These are phyloP conservation scores for Meandrina meandrites DNA, from an alignment of 92 coral and sea anemone genomes.

Conservation along the genomic window DNA sequence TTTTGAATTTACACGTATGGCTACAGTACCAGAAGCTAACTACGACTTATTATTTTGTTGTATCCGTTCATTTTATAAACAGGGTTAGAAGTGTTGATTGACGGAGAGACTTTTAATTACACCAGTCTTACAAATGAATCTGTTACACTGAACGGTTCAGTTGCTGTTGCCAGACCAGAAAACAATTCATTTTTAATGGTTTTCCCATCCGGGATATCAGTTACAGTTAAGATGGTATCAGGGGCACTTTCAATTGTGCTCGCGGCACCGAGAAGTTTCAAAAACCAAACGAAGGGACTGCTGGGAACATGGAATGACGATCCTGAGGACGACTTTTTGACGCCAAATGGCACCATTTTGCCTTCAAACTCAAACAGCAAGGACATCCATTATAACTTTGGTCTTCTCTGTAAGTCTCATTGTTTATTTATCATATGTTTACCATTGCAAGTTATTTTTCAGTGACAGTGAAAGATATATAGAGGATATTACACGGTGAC, in stretches of 20 bases:
- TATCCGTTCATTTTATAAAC: background rate
- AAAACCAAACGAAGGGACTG: background rate
- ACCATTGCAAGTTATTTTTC: background rate
- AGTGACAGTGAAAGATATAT: too few species aligned
- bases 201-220: slow-evolving; percentile 16
- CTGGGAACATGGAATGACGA: slow-evolving; percentile 1
- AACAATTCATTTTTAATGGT: slow-evolving; percentile 21
- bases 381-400: background rate
- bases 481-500: too few species aligned
- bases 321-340: slow-evolving; percentile 1
- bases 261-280: background rate
- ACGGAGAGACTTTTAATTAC: slow-evolving; percentile 19
- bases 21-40: too few species aligned
- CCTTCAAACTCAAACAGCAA: background rate
- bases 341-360: background rate
- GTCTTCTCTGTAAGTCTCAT: background rate
- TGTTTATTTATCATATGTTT: background rate
- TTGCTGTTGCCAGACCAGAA: slow-evolving; percentile 39
- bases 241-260: background rate
- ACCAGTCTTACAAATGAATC: slow-evolving; percentile 29
- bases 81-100: slow-evolving; percentile 24
- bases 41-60: too few species aligned
- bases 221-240: background rate
- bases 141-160: slow-evolving; percentile 28
- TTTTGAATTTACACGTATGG: too few species aligned